Percentiles rank a stretch among this genome's conserved stretches.
These are phyloP conservation scores for Probosciger aterrimus DNA, from an alignment of 2,113 vertebrate genomes.

Conservation along the genomic window DNA sequence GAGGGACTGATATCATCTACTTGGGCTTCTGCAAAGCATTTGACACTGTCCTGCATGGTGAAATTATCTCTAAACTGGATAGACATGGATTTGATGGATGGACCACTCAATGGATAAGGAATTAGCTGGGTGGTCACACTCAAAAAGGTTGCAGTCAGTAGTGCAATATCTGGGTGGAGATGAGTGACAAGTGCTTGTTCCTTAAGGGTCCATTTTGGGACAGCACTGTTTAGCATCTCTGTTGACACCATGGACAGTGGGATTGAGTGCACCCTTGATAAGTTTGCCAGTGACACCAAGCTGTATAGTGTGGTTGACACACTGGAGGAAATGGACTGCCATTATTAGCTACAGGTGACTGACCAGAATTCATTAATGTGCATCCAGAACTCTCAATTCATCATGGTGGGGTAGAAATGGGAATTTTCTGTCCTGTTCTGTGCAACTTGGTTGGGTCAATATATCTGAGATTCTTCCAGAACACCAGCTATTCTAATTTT, in stretches of 20 bases:
- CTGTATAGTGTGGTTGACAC: not conserved
- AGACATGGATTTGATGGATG: not conserved
- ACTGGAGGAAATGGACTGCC: not conserved
- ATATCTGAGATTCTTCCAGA: not conserved
- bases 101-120: not conserved
- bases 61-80: not conserved
- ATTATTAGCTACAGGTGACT: not conserved
- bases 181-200: not conserved
- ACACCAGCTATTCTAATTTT: not conserved
- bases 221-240: not conserved
- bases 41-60: not conserved
- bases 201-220: not conserved
- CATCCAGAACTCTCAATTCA: not conserved
- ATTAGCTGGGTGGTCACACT: not conserved
- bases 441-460: not conserved
- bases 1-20: not conserved
- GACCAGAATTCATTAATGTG: not conserved
- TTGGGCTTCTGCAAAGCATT: not conserved
- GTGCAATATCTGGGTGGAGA: not conserved
- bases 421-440: not conserved
- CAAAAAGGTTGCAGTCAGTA: not conserved
- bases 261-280: not conserved
- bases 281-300: not conserved
- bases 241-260: not conserved
- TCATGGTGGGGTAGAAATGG: not conserved